Evolutionary conservation across 2,888 invertebrate genomes (phyloP).

Genomic region (Elgonia sp.): DNA sequence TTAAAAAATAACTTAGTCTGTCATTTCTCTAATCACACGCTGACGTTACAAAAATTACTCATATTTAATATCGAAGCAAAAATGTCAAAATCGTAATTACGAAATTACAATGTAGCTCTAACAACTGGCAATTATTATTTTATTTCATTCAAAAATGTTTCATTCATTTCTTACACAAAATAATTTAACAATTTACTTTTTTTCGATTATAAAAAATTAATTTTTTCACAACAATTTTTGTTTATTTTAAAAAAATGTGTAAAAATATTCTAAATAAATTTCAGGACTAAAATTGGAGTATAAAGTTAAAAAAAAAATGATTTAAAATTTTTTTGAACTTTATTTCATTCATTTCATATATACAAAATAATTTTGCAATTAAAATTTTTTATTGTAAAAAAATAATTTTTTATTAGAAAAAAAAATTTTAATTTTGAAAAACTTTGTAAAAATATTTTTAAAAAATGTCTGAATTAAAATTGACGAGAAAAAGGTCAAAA

Average conservation of each 20-base stretch:
- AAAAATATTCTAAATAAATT: no score
- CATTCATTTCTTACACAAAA: neutral
- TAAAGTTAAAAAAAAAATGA: neutral
- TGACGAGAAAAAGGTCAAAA: no score
- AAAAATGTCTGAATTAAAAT: no score
- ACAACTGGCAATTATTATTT: conserved; percentile 42
- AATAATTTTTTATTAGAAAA: no score
- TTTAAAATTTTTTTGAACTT: no score
- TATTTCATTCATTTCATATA: no score
- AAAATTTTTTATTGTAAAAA: neutral
- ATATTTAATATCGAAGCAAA: conserved; percentile 41
- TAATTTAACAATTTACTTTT: neutral
- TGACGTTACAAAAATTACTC: conserved; percentile 47
- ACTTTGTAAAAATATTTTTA: conserved; percentile 13
- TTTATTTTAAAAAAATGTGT: no score
- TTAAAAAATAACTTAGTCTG: neutral
- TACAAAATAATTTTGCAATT: no score
- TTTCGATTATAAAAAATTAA: no score
- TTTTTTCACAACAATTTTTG: no score
- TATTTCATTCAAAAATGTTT: conserved; percentile 12
- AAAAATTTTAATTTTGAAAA: conserved; percentile 12
- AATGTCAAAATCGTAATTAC: conserved; percentile 50
- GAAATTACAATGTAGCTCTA: conserved; percentile 26
- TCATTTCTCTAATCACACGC: conserved; percentile 42
- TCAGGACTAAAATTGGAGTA: no score